These are phyloP conservation scores for Anniella stebbinsi DNA, from an alignment of 2,797 vertebrate species.

Conservation along the genomic window DNA sequence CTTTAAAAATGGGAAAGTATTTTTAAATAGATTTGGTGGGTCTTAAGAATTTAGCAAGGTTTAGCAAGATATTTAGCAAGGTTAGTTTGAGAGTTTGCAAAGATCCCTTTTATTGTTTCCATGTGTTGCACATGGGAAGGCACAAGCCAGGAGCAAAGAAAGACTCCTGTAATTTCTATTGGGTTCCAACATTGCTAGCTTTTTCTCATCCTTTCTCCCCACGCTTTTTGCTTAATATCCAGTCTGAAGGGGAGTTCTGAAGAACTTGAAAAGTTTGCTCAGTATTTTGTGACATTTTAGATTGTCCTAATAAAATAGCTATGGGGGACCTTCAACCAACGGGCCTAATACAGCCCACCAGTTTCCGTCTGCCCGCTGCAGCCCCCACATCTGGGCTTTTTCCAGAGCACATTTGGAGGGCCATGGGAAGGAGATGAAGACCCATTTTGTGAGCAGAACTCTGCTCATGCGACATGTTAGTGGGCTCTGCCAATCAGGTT, in stretches of 20 bases:
- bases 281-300: too few relatives aligned
- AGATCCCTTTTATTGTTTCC: constrained; percentile 40
- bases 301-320: too few relatives aligned
- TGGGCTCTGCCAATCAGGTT: not conserved
- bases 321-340: too few relatives aligned
- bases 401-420: too few relatives aligned
- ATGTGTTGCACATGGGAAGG: not conserved
- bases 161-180: constrained; percentile 2
- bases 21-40: not conserved
- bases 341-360: too few relatives aligned
- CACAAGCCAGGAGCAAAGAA: constrained; percentile 10
- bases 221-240: not conserved
- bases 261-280: not conserved
- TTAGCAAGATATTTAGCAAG: not conserved
- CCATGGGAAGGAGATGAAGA: too few relatives aligned
- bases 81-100: not conserved
- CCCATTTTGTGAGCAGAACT: too few relatives aligned
- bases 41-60: not conserved
- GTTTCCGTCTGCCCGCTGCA: too few relatives aligned
- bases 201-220: not conserved
- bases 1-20: constrained; percentile 12
- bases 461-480: not conserved
- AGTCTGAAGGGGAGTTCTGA: not conserved
- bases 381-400: too few relatives aligned
- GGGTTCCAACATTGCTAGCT: not conserved